phyloP scores from a whole-genome alignment of 2,797 vertebrate species.

The Carduelis carduelis region DNA sequence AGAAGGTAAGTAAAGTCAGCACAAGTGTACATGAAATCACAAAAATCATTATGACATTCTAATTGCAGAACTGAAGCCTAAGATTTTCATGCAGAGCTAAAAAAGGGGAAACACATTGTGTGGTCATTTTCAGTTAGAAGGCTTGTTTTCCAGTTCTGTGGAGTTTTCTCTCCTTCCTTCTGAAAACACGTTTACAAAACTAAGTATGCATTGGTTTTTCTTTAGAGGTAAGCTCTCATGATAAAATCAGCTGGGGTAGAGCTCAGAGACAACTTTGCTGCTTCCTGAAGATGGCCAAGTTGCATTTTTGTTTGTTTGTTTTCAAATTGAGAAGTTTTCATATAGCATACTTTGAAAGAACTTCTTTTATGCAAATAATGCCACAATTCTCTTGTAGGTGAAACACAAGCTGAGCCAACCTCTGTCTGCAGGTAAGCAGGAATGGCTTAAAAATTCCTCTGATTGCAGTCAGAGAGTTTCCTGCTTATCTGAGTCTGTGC shows the following conservation, averaged over 20 bases:
- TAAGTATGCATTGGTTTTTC: constrained; percentile 13
- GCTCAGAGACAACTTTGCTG: not conserved
- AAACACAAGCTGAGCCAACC: not conserved
- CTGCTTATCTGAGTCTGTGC: not conserved
- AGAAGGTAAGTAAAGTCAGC: not conserved
- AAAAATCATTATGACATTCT: not conserved
- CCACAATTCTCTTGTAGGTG: not conserved
- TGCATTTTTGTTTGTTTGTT: not conserved
- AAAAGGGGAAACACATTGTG: not conserved
- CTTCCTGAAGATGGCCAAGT: constrained; percentile 21
- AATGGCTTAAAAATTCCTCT: not conserved
- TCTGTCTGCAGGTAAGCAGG: not conserved
- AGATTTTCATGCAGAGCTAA: not conserved
- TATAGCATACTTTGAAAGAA: constrained; percentile 5
- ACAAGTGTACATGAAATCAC: not conserved
- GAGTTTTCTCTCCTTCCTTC: not conserved
- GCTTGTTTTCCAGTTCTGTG: not conserved
- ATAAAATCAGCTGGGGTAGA: not conserved
- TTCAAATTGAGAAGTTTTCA: constrained; percentile 11
- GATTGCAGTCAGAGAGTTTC: not conserved
- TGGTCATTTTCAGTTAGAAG: not conserved
- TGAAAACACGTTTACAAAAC: not conserved
- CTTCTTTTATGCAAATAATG: constrained; percentile 29
- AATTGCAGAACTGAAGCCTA: not conserved
- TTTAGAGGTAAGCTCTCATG: not conserved